A percentile compares a stretch with the other conserved stretches of the same genome.
Conservation (phyloP, 2,797 vertebrate species). For the Decapterus maruadsi region DNA sequence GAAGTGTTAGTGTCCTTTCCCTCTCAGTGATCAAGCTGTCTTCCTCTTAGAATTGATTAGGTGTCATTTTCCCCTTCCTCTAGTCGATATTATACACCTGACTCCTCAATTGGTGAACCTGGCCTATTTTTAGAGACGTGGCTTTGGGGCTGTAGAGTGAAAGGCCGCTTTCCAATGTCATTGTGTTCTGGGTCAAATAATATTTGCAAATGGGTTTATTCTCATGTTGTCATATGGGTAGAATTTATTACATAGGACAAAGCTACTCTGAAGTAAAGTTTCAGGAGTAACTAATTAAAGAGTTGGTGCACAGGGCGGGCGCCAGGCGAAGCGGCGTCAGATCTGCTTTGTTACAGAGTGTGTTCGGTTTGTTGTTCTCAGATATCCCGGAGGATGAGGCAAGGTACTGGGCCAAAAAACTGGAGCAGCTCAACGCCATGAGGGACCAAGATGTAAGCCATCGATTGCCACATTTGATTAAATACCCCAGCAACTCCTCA, state of each 20-base stretch:
- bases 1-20: conserved; percentile 51
- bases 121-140: conserved; percentile 61
- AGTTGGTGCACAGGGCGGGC: not conserved
- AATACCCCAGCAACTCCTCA: conserved; percentile 28
- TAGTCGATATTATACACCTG: conserved; percentile 68
- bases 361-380: conserved; percentile 74
- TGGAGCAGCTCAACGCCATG: conserved; percentile 98
- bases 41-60: conserved; percentile 75
- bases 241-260: conserved; percentile 5
- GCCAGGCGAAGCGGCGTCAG: conserved; percentile 9
- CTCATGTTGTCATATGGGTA: not conserved
- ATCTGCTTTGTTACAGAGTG: conserved; percentile 42
- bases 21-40: conserved; percentile 49
- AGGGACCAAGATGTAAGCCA: conserved; percentile 95
- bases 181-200: conserved; percentile 32
- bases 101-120: conserved; percentile 58
- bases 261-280: not conserved
- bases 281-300: conserved; percentile 17
- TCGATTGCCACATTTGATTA: conserved; percentile 46
- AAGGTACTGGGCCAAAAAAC: conserved; percentile 98
- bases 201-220: conserved; percentile 15
- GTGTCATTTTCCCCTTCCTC: conserved; percentile 70
- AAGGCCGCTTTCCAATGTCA: conserved; percentile 51
- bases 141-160: conserved; percentile 28
- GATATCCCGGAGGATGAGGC: conserved; percentile 99